phyloP scores from a whole-genome alignment of 1,140 invertebrate species.

The Leguminivora glycinivorella region DNA sequence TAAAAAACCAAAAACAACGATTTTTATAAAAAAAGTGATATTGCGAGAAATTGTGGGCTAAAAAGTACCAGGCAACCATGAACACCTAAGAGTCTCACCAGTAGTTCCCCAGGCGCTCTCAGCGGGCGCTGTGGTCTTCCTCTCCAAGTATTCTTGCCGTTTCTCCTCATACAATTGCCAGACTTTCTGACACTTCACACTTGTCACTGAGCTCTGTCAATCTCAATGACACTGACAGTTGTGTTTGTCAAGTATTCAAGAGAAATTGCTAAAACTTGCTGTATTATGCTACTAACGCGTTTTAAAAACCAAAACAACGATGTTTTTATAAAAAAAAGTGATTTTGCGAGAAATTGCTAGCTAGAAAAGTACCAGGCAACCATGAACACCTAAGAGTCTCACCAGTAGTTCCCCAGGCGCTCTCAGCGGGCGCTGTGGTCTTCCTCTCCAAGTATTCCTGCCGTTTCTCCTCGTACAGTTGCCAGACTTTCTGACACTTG shows the following conservation, averaged over 20 bases:
- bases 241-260: too few relatives aligned
- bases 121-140: conserved; percentile 57
- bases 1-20: too few relatives aligned
- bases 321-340: too few relatives aligned
- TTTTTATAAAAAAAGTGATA: too few relatives aligned
- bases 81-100: conserved; percentile 42
- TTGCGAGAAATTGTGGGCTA: too few relatives aligned
- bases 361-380: conserved; percentile 5
- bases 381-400: conserved; percentile 30
- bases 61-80: conserved; percentile 18
- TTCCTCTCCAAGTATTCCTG: conserved; percentile 59
- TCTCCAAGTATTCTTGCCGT: conserved; percentile 66
- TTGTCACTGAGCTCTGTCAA: too few relatives aligned
- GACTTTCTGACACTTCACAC: too few relatives aligned
- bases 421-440: conserved; percentile 59
- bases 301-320: too few relatives aligned
- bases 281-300: too few relatives aligned
- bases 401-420: conserved; percentile 59
- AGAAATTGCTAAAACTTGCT: too few relatives aligned
- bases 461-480: conserved; percentile 81
- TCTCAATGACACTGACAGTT: too few relatives aligned
- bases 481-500: conserved; percentile 78
- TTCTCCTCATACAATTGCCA: conserved; percentile 83
- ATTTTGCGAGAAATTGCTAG: too few relatives aligned
- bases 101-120: conserved; percentile 55